Conservation (phyloP, 2,113 vertebrate genomes). For the Nicator chloris region DNA sequence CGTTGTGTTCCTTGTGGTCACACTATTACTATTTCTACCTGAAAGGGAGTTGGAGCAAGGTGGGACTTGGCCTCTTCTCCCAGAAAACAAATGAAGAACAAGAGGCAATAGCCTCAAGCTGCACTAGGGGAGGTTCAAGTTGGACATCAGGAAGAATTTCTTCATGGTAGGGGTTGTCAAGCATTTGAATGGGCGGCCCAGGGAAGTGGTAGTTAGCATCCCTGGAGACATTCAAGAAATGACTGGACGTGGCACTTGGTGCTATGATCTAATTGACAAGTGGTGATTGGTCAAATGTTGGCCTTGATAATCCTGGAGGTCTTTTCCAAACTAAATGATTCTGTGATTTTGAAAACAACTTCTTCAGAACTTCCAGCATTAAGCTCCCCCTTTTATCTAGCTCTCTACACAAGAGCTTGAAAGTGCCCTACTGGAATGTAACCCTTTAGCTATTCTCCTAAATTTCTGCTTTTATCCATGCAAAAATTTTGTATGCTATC, state of each 20-base stretch:
- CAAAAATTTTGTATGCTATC: background rate
- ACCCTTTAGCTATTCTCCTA: background rate
- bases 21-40: background rate
- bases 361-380: background rate
- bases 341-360: background rate
- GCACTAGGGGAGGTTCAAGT: background rate
- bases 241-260: background rate
- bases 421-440: background rate
- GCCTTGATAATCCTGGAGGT: background rate
- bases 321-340: background rate
- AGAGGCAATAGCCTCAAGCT: background rate
- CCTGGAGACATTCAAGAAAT: background rate
- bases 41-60: background rate
- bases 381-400: background rate
- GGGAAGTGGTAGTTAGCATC: background rate
- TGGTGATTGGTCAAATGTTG: background rate
- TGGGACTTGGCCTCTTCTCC: background rate
- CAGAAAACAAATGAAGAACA: background rate
- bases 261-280: background rate
- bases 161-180: background rate
- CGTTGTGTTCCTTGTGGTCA: rapidly evolving
- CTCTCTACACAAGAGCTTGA: background rate
- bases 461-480: background rate
- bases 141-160: background rate
- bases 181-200: background rate